Conservation (phyloP, 2,797 vertebrate genomes). For the Salmo trutta region DNA sequence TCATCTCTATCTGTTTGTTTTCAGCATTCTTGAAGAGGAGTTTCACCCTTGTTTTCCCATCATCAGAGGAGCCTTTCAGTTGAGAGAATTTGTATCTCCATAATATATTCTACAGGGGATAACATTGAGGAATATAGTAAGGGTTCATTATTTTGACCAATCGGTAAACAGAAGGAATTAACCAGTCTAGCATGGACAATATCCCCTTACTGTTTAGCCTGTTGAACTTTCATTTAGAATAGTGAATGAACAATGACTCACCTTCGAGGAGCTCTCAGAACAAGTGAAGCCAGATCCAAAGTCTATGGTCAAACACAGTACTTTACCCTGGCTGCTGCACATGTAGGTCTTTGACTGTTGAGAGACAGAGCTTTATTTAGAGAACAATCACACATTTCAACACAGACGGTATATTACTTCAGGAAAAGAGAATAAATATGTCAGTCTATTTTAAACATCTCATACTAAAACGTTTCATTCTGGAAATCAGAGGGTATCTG, state of each 20-base stretch:
- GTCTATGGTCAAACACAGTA: slow-evolving; percentile 86
- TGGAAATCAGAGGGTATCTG: neutral
- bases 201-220: neutral
- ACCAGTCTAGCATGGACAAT: neutral
- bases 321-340: slow-evolving; percentile 88
- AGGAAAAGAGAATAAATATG: neutral
- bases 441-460: neutral
- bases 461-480: neutral
- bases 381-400: slow-evolving; percentile 19
- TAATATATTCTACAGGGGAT: slow-evolving; percentile 75
- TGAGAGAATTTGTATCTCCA: slow-evolving; percentile 96
- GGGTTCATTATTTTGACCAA: slow-evolving; percentile 14
- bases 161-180: neutral
- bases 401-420: neutral
- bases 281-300: slow-evolving; percentile 90
- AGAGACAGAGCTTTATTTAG: slow-evolving; percentile 21
- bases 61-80: slow-evolving; percentile 94
- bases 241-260: slow-evolving; percentile 59
- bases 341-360: slow-evolving; percentile 87
- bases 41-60: slow-evolving; percentile 90
- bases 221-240: neutral
- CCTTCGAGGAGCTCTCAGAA: slow-evolving; percentile 86
- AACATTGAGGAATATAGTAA: slow-evolving; percentile 22
- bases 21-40: slow-evolving; percentile 90
- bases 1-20: slow-evolving; percentile 92